A percentile compares a stretch with the other conserved stretches of the same genome.
phyloP scores from a whole-genome alignment of 2,888 invertebrate genomes.

The Bhutanitis thaidina region DNA sequence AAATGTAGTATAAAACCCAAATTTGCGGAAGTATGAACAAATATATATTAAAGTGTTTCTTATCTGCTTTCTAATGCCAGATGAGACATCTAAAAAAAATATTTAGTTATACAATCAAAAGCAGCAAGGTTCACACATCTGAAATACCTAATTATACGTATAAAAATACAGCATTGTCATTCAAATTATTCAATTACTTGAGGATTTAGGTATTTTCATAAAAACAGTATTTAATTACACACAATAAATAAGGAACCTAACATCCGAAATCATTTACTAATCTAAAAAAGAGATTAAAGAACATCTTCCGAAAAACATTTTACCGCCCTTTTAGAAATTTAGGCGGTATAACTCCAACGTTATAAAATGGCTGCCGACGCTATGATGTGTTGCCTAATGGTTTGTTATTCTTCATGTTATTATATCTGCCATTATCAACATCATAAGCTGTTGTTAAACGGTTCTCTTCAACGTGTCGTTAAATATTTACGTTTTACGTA shows the following conservation, averaged over 20 bases:
- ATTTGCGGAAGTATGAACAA: too few relatives aligned
- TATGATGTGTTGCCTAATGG: neutral
- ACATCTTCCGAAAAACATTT: neutral
- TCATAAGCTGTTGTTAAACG: conserved; percentile 10
- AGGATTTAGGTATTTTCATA: too few relatives aligned
- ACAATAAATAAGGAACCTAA: neutral
- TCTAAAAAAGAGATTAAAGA: neutral
- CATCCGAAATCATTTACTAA: neutral
- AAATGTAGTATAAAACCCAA: too few relatives aligned
- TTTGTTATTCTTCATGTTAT: conserved; percentile 7
- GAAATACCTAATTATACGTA: too few relatives aligned
- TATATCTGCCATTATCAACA: conserved; percentile 7
- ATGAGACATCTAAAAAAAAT: too few relatives aligned
- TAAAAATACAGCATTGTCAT: too few relatives aligned
- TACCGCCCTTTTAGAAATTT: neutral
- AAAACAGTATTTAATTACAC: neutral
- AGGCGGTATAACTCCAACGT: conserved; percentile 4
- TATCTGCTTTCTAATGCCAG: too few relatives aligned
- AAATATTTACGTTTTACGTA: conserved; percentile 7
- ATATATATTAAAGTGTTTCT: too few relatives aligned
- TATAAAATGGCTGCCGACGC: neutral
- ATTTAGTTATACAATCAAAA: too few relatives aligned
- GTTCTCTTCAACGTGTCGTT: conserved; percentile 4
- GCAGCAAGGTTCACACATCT: too few relatives aligned
- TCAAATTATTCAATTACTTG: too few relatives aligned